These are phyloP conservation scores for Micromussa lordhowensis DNA, from an alignment of 92 coral and sea anemone genomes.

Conservation along the genomic window DNA sequence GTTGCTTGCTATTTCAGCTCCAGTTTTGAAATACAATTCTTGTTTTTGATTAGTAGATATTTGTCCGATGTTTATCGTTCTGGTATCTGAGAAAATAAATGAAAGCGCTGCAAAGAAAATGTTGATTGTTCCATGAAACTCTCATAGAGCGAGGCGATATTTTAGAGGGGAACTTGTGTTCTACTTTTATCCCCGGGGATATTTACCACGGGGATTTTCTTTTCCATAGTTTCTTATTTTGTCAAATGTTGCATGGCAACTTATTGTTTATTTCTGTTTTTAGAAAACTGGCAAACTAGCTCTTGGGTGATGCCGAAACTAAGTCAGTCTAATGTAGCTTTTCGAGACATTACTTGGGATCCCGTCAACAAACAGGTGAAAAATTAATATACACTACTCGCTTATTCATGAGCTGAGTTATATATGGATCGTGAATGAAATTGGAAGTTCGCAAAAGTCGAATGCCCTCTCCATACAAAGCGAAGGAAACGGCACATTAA, in stretches of 20 bases:
- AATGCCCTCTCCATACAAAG: not conserved
- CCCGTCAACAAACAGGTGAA: constrained; percentile 90
- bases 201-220: too few species aligned
- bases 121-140: too few species aligned
- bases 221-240: too few species aligned
- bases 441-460: not conserved
- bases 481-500: not conserved
- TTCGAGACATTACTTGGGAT: constrained; percentile 89
- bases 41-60: too few species aligned
- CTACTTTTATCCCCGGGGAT: too few species aligned
- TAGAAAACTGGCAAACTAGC: constrained; percentile 78
- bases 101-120: too few species aligned
- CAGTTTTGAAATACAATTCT: too few species aligned
- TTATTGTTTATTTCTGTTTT: not conserved
- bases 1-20: not conserved
- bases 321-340: constrained; percentile 86
- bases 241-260: not conserved
- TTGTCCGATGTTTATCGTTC: too few species aligned
- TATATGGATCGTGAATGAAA: not conserved
- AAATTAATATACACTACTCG: not conserved
- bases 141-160: too few species aligned
- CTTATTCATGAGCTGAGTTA: not conserved
- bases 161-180: too few species aligned
- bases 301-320: constrained; percentile 96
- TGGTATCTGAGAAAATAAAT: too few species aligned